Conservation (phyloP, 2,113 vertebrate genomes). For the Furnarius figulus region DNA sequence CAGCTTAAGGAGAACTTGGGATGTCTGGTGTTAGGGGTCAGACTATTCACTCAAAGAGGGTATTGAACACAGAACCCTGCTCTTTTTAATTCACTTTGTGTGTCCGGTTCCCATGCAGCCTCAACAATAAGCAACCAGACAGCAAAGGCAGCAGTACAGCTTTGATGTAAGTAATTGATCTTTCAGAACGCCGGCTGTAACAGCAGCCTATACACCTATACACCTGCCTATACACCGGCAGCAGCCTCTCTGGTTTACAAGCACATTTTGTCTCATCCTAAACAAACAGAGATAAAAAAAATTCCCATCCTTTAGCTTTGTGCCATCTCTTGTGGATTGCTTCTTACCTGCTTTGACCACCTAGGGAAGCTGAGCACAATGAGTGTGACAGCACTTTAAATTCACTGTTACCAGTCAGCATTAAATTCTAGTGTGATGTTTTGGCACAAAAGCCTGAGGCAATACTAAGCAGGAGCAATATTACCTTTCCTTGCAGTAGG, state of each 20-base stretch:
- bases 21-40: neutral
- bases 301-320: neutral
- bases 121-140: neutral
- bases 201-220: too few species aligned
- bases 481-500: neutral
- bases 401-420: neutral
- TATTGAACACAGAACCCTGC: neutral
- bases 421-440: neutral
- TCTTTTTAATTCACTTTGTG: neutral
- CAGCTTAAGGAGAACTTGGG: neutral
- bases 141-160: constrained; percentile 29
- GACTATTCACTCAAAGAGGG: neutral
- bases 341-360: neutral
- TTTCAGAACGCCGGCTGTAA: constrained; percentile 24
- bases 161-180: constrained; percentile 35
- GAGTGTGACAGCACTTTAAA: neutral
- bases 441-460: constrained; percentile 10
- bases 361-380: neutral
- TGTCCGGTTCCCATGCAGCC: neutral
- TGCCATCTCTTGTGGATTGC: neutral
- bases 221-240: constrained; percentile 25
- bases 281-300: neutral
- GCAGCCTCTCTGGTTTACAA: neutral
- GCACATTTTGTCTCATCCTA: neutral
- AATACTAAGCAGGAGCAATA: neutral